phyloP scores from a whole-genome alignment of 2,113 vertebrate genomes.

The Sturnus vulgaris region DNA sequence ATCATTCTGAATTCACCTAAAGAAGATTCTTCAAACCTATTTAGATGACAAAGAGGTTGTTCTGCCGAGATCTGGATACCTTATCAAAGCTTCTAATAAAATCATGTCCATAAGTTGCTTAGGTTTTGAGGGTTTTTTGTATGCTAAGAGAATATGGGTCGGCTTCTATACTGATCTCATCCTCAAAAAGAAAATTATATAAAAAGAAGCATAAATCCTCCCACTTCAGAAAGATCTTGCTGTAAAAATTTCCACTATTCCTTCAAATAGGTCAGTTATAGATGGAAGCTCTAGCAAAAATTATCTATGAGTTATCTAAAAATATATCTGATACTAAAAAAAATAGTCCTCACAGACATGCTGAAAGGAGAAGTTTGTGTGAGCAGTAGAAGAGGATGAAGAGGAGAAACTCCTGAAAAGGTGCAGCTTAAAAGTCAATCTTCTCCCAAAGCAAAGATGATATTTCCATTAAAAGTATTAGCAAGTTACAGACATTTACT shows the following conservation, averaged over 20 bases:
- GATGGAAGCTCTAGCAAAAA: conserved; percentile 10
- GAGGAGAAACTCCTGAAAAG: background rate
- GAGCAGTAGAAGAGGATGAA: background rate
- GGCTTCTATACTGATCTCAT: background rate
- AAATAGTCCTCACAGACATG: background rate
- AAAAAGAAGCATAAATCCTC: background rate
- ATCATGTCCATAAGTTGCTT: background rate
- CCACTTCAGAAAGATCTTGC: background rate
- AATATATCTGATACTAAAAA: background rate
- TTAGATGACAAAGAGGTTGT: background rate
- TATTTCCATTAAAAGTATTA: background rate
- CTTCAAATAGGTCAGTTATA: conserved; percentile 45
- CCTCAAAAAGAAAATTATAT: background rate
- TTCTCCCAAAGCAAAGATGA: background rate
- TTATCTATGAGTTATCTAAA: conserved; percentile 11
- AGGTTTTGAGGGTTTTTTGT: background rate
- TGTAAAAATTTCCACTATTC: background rate
- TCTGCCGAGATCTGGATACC: background rate
- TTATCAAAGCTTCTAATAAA: background rate
- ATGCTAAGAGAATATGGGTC: background rate
- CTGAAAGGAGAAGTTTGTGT: background rate
- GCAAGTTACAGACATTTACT: background rate
- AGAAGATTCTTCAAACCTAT: background rate
- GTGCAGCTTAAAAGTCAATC: background rate
- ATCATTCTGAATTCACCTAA: background rate